Evolutionary conservation across 2,797 vertebrate species (phyloP).

Genomic region (Ctenopoma kingsleyae): DNA sequence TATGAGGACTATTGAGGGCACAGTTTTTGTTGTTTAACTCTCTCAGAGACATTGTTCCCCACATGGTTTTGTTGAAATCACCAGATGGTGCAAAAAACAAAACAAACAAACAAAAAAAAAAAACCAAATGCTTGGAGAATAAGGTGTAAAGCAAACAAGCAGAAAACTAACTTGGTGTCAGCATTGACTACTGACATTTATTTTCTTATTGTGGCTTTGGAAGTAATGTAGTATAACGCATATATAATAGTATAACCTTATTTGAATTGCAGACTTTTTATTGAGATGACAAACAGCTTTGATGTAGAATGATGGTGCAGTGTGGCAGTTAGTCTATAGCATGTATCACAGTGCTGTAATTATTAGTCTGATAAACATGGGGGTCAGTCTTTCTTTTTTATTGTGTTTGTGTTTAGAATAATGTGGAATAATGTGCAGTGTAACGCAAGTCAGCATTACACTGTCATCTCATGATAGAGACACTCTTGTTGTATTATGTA

Average conservation of each 20-base stretch:
- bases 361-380: no score
- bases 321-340: not conserved
- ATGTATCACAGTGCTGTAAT: not conserved
- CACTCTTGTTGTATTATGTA: no score
- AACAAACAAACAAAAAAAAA: no score
- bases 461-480: no score
- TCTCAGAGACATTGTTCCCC: conserved; percentile 29
- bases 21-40: conserved; percentile 22
- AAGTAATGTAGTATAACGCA: conserved; percentile 1
- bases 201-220: conserved; percentile 5
- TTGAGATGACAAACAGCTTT: conserved; percentile 7
- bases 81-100: conserved; percentile 43
- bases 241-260: not conserved
- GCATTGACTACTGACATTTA: no score
- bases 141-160: conserved; percentile 35
- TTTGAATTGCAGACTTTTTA: conserved; percentile 31
- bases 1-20: conserved; percentile 59
- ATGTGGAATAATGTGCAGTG: no score
- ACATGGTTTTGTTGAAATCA: conserved; percentile 44
- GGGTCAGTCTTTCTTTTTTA: no score
- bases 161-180: not conserved
- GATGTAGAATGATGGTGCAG: not conserved
- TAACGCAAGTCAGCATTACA: no score
- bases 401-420: no score
- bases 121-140: conserved; percentile 15